Evolutionary conservation across 2,888 invertebrate genomes (phyloP).

Genomic region (Scrobipalpa atriplicella): DNA sequence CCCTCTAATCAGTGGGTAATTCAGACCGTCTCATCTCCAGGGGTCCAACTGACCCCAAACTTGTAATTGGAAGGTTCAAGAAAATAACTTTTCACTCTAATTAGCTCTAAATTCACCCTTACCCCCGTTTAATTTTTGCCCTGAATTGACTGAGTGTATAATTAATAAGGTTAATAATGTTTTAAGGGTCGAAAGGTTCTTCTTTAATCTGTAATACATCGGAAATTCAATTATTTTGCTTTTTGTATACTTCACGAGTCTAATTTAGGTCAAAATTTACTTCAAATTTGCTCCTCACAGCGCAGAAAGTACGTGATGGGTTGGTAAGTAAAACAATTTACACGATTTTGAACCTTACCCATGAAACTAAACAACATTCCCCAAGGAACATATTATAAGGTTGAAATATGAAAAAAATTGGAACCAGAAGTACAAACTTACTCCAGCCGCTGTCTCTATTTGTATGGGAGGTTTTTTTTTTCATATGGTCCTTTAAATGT

Average conservation of each 20-base stretch:
- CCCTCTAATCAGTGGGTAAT: not conserved
- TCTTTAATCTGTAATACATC: not conserved
- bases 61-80: constrained; percentile 1
- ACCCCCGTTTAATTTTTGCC: constrained; percentile 1
- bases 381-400: too few species aligned
- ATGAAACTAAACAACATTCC: too few species aligned
- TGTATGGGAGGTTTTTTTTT: too few species aligned
- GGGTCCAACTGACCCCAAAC: not conserved
- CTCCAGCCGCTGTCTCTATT: too few species aligned
- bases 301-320: too few species aligned
- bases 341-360: too few species aligned
- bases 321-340: too few species aligned
- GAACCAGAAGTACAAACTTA: too few species aligned
- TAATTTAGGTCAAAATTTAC: too few species aligned
- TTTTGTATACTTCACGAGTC: not conserved
- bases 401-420: too few species aligned
- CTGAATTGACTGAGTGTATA: constrained; percentile 4
- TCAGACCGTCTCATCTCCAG: not conserved
- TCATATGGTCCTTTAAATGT: too few species aligned
- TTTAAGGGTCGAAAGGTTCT: not conserved
- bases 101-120: not conserved
- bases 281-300: too few species aligned
- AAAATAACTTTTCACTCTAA: not conserved
- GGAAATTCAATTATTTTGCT: not conserved
- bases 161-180: constrained; percentile 4